Conservation (phyloP, 2,797 vertebrate genomes). For the Myoxocephalus aenaeus region DNA sequence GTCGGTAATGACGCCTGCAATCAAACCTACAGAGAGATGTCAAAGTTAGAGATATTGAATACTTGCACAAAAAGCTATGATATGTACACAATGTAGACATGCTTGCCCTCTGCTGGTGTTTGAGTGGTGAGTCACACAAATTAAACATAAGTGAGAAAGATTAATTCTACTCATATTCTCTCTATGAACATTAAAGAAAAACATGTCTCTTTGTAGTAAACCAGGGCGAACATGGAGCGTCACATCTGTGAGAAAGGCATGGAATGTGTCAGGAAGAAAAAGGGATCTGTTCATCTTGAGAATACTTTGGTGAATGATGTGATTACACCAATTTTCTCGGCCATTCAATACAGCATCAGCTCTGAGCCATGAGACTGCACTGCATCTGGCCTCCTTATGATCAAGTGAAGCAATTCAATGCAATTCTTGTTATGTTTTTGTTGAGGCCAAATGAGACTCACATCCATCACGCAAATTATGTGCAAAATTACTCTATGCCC, state of each 20-base stretch:
- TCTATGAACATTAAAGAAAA: background rate
- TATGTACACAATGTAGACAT: background rate
- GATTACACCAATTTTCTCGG: background rate
- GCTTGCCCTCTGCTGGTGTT: conserved; percentile 1
- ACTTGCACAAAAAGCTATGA: background rate
- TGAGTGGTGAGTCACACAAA: background rate
- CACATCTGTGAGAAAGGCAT: background rate
- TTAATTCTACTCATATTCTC: background rate
- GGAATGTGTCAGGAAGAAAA: background rate
- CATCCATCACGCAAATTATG: background rate
- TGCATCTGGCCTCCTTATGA: conserved; percentile 1
- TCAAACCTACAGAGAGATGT: conserved; percentile 3
- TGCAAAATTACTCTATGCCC: conserved; percentile 7
- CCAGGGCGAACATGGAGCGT: background rate
- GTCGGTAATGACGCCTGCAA: conserved; percentile 1
- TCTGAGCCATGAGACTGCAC: background rate
- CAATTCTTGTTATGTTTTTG: conserved; percentile 7
- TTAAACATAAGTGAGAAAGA: background rate
- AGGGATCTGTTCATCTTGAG: background rate
- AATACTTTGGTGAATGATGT: background rate
- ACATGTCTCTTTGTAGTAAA: background rate
- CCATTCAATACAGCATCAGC: background rate
- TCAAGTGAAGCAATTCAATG: background rate
- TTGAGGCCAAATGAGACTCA: conserved; percentile 3
- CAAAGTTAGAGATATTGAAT: conserved; percentile 9